These are phyloP conservation scores for Beroe forskalii DNA, from an alignment of 37 sponge, comb jelly and placozoan genomes.

Conservation along the genomic window DNA sequence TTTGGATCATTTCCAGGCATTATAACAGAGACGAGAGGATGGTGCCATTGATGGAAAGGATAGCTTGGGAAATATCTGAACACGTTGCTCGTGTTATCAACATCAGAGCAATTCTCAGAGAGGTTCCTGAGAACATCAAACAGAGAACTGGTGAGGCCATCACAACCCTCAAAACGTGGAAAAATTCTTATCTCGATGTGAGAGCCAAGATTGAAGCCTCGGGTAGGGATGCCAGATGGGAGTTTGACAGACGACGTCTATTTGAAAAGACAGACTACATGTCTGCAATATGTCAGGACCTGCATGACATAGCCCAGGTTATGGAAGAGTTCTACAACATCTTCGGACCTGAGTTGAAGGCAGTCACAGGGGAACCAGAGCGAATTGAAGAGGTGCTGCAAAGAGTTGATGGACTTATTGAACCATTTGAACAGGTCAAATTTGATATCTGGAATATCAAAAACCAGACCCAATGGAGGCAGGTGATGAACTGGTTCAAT, in stretches of 20 bases:
- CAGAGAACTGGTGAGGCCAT: conserved; percentile 80
- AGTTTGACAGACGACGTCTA: conserved; percentile 91
- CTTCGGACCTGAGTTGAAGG: conserved; percentile 97
- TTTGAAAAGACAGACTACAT: conserved; percentile 94
- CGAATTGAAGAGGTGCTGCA: conserved; percentile 82
- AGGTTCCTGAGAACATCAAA: conserved; percentile 73
- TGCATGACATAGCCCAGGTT: conserved; percentile 77
- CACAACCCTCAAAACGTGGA: conserved; percentile 81
- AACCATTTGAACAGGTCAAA: conserved; percentile 66
- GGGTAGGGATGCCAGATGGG: conserved; percentile 97
- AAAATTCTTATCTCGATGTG: conserved; percentile 89
- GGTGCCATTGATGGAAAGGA: conserved; percentile 96
- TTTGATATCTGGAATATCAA: conserved; percentile 85
- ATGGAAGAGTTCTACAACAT: conserved; percentile 99
- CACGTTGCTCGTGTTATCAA: conserved; percentile 83
- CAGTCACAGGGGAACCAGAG: conserved; percentile 90
- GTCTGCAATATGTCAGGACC: conserved; percentile 86
- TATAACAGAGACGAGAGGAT: conserved; percentile 98
- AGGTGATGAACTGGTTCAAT: conserved; percentile 87
- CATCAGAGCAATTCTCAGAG: conserved; percentile 78
- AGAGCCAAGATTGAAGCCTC: conserved; percentile 98
- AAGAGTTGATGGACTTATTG: conserved; percentile 77
- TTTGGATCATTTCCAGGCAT: conserved; percentile 99
- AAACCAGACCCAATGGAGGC: conserved; percentile 79
- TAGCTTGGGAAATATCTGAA: conserved; percentile 94